phyloP scores from a whole-genome alignment of 2,113 vertebrate species.

The Mustela lutreola region DNA sequence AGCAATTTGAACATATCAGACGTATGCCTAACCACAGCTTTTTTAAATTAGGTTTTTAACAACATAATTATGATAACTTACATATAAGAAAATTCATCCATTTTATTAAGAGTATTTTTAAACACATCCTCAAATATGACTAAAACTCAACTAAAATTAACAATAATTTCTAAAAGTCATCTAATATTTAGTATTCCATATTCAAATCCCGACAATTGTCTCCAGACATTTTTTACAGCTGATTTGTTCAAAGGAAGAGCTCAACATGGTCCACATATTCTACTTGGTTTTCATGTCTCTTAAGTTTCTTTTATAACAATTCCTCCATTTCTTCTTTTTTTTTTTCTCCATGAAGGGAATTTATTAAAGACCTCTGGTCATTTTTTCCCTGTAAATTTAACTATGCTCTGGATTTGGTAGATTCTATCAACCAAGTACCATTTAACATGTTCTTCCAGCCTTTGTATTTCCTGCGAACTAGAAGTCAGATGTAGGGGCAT shows the following conservation, averaged over 20 bases:
- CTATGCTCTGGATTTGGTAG: neutral
- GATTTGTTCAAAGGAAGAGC: constrained; percentile 8
- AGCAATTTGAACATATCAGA: neutral
- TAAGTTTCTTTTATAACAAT: neutral
- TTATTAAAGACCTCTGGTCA: neutral
- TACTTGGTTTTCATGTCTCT: neutral
- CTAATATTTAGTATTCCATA: neutral
- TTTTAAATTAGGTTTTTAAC: neutral
- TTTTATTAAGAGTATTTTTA: neutral
- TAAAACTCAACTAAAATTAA: neutral
- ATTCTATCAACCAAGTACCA: neutral
- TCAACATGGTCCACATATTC: neutral
- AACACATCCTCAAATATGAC: neutral
- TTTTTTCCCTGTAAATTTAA: neutral
- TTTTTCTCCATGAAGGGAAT: neutral
- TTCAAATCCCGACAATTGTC: neutral
- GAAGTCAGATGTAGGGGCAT: neutral
- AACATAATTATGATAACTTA: neutral
- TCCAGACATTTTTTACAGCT: constrained; percentile 9
- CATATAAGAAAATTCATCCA: neutral
- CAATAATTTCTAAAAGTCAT: constrained; percentile 33
- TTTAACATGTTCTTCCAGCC: neutral
- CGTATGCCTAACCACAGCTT: neutral
- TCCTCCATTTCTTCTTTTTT: neutral
- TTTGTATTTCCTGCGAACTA: neutral